phyloP scores from a whole-genome alignment of 1,140 invertebrate species.

The Papilio dardanus region DNA sequence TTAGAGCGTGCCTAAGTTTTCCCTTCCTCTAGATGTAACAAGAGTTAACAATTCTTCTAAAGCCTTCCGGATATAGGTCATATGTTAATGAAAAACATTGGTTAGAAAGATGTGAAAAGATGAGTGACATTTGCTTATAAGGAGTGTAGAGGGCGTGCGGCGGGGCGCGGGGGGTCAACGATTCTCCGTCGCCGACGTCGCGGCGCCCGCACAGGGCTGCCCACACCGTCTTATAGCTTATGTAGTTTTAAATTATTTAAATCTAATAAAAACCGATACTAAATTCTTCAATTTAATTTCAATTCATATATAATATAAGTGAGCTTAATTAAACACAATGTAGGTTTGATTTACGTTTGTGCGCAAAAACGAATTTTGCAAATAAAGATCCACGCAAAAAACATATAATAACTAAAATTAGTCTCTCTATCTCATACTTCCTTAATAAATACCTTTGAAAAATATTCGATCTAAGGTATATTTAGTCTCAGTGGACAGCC shows the following conservation, averaged over 20 bases:
- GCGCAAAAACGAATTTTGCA: no score
- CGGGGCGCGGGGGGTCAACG: background rate
- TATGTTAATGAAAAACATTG: background rate
- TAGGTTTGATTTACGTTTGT: no score
- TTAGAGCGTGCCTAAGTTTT: no score
- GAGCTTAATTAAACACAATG: no score
- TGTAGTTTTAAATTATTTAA: background rate
- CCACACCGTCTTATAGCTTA: background rate
- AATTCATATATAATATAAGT: no score
- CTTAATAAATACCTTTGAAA: no score
- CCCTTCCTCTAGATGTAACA: background rate
- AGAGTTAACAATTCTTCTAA: no score
- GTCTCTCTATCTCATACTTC: background rate
- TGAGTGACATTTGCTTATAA: slow-evolving; percentile 9
- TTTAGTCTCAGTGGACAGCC: background rate
- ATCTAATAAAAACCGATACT: no score
- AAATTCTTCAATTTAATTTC: no score
- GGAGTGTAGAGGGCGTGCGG: background rate
- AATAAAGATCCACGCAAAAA: no score
- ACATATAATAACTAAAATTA: no score
- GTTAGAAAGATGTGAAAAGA: background rate
- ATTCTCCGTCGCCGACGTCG: slow-evolving; percentile 10
- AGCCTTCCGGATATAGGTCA: no score
- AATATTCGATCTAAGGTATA: background rate
- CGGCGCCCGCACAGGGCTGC: slow-evolving; percentile 18